These are phyloP conservation scores for Ciconia maguari DNA, from an alignment of 2,113 vertebrate species.

Conservation along the genomic window DNA sequence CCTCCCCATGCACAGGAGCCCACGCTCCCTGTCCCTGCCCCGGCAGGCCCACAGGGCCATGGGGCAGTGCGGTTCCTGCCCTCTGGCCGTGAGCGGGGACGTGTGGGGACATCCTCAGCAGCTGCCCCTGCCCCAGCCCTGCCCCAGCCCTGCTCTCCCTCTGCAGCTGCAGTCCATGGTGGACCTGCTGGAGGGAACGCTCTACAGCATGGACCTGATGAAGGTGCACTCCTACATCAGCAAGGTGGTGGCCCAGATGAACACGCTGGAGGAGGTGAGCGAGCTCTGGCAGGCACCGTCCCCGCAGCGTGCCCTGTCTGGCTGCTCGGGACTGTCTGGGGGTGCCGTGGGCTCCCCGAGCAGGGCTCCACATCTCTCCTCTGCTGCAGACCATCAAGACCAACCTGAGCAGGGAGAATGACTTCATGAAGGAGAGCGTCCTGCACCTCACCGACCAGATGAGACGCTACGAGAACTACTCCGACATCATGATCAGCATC, in stretches of 20 bases:
- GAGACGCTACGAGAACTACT: slow-evolving; percentile 91
- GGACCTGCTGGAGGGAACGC: slow-evolving; percentile 90
- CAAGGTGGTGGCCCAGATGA: slow-evolving; percentile 93
- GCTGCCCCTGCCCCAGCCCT: background rate
- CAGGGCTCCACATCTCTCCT: background rate
- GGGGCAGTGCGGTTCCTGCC: background rate
- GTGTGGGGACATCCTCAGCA: fast-evolving
- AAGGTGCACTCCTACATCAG: slow-evolving; percentile 95
- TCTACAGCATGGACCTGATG: slow-evolving; percentile 96
- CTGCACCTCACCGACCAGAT: slow-evolving; percentile 87
- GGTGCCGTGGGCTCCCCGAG: background rate
- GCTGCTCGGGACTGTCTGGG: fast-evolving
- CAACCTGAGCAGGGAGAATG: slow-evolving; percentile 91
- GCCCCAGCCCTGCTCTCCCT: background rate
- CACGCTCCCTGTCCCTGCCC: fast-evolving
- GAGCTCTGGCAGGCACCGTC: background rate
- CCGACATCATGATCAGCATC: slow-evolving; percentile 92
- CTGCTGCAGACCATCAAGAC: slow-evolving; percentile 87
- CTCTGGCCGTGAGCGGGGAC: fast-evolving
- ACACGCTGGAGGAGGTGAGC: slow-evolving; percentile 90
- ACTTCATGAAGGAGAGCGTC: slow-evolving; percentile 91
- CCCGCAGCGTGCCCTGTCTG: fast-evolving
- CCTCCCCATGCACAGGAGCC: fast-evolving
- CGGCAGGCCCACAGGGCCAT: background rate
- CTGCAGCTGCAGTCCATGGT: slow-evolving; percentile 93